Evolutionary conservation across 2,888 invertebrate species (phyloP).

Genomic region (Chironomus tentans): DNA sequence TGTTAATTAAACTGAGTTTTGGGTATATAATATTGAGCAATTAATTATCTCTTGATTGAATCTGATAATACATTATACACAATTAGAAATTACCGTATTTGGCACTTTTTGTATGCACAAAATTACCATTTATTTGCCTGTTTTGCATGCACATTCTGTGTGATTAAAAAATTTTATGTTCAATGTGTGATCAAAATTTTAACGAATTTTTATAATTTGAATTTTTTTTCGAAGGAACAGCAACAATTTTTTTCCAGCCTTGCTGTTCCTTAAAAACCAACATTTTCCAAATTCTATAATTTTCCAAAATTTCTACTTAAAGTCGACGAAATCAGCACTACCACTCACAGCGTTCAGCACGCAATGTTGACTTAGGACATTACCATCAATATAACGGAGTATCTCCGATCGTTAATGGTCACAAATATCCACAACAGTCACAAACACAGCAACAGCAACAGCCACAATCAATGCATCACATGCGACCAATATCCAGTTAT

Average conservation of each 20-base stretch:
- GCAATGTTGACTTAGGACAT: conserved; percentile 47
- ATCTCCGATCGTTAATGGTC: conserved; percentile 18
- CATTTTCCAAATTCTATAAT: neutral
- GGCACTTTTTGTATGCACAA: neutral
- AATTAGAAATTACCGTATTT: neutral
- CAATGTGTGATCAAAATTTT: no score
- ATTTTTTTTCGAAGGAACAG: neutral
- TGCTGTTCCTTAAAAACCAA: neutral
- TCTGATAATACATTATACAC: no score
- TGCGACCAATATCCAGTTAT: conserved; percentile 69
- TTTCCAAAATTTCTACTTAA: conserved; percentile 29
- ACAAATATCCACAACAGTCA: conserved; percentile 31
- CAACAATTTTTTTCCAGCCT: no score
- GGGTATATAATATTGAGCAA: no score
- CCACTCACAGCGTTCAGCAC: conserved; percentile 51
- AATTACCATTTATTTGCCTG: neutral
- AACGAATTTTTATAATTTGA: neutral
- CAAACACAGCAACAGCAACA: conserved; percentile 33
- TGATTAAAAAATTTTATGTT: neutral
- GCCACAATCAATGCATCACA: conserved; percentile 51
- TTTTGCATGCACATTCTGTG: neutral
- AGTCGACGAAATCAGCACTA: conserved; percentile 60
- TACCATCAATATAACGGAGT: conserved; percentile 29
- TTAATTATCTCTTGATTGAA: no score
- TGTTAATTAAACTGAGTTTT: no score